phyloP scores from a whole-genome alignment of 2,113 vertebrate genomes.

The Chaetorhynchus papuensis region DNA sequence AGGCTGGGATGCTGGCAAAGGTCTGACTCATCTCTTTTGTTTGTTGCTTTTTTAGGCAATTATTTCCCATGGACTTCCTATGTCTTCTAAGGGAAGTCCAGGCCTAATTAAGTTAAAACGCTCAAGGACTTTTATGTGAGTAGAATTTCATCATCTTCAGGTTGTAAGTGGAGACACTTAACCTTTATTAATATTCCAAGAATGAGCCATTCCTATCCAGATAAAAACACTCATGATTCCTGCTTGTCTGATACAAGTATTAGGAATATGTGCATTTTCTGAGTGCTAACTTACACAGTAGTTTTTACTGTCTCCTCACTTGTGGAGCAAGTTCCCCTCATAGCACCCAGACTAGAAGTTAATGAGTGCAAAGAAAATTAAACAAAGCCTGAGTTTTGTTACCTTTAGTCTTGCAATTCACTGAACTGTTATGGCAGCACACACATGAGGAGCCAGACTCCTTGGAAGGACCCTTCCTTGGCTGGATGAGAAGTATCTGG shows the following conservation, averaged over 20 bases:
- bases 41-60: background rate
- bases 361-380: background rate
- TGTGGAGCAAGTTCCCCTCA: background rate
- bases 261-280: background rate
- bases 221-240: background rate
- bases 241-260: background rate
- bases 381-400: background rate
- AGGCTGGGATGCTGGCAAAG: background rate
- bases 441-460: background rate
- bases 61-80: background rate
- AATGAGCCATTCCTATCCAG: background rate
- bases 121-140: background rate
- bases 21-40: background rate
- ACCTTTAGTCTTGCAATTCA: background rate
- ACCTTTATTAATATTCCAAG: background rate
- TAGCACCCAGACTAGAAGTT: background rate
- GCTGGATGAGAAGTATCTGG: background rate
- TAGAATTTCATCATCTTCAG: background rate
- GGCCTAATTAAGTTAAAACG: background rate
- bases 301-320: background rate
- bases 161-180: background rate
- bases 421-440: background rate
- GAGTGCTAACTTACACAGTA: fast-evolving
- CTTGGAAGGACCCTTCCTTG: background rate
- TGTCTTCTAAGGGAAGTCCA: background rate